Base-by-base conservation (phyloP, 2,888 invertebrate genomes). In the Dicyrtoma fusca region DNA sequence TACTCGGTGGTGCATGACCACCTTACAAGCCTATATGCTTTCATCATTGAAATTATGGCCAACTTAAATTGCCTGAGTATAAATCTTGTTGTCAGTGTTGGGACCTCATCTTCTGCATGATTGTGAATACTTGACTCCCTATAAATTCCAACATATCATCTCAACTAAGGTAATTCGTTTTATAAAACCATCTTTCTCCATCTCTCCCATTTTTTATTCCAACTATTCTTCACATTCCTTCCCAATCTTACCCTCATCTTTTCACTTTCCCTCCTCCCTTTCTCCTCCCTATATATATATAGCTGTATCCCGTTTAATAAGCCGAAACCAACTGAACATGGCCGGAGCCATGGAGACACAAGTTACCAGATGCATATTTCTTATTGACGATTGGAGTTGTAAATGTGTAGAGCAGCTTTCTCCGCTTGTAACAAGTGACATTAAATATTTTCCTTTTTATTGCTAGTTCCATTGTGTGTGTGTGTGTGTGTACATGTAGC, bases 1-100 rank as follows among this genome's bases (percentile, higher is more conserved):
- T 6, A 57, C 42, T n/a, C 23, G 25, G 44, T 25, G 25, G 53
- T 71, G 62, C 71, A 65, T 74, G 74, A 71, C 71, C 74, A 66
- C 73, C 34, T 17, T 55, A 69, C 47, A 55, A 13, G 47, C 69
- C 57, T 49, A 61, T 63, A 64, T 69, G 59, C 74, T 74, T 78
- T 79, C 79, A 79, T 80, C 80, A 77, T 76, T 77, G 77, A 76
- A 78, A 80, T 79, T 80, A 79, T 78, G 78, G 72, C 63, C 62
- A 77, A 75, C 70, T 76, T 80, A 80, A 77, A 80, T 80, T 80
- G 74, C 74, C 74, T 74, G 61, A 68, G 61, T 63, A 79, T 80
- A 80, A 80, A 80, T 80, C 80, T 80, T 77, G 70, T 75, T 77
- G 78, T 79, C 80, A 76, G 74, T 73, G 73, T 75, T 68, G 66